phyloP scores from a whole-genome alignment of 2,888 invertebrate genomes.

The Harpalus rubripes region DNA sequence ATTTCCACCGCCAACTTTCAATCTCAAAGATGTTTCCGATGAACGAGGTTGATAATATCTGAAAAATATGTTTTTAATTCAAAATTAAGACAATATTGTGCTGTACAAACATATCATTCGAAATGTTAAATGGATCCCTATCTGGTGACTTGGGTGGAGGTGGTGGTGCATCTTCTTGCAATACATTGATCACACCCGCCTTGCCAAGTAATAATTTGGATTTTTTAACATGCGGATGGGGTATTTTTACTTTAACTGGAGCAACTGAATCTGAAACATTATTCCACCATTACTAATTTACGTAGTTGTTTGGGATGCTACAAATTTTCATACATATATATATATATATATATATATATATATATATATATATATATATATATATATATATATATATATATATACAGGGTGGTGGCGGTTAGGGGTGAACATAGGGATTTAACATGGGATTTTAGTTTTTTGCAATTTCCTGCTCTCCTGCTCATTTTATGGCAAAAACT shows the following conservation, averaged over 20 bases:
- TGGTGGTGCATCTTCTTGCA: slow-evolving; percentile 95
- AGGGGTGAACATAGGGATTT: too few relatives aligned
- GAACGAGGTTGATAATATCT: slow-evolving; percentile 96
- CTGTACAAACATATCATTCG: slow-evolving; percentile 93
- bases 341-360: too few relatives aligned
- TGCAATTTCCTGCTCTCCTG: too few relatives aligned
- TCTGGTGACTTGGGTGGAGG: slow-evolving; percentile 94
- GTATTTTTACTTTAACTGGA: slow-evolving; percentile 93
- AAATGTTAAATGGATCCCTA: slow-evolving; percentile 98
- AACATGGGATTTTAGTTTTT: too few relatives aligned
- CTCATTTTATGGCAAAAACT: too few relatives aligned
- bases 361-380: too few relatives aligned
- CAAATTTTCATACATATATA: too few relatives aligned
- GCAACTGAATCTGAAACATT: slow-evolving; percentile 82
- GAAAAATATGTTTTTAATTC: slow-evolving; percentile 70
- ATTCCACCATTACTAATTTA: not conserved
- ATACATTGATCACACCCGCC: slow-evolving; percentile 96
- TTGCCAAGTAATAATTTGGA: slow-evolving; percentile 95
- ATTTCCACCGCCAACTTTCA: slow-evolving; percentile 94
- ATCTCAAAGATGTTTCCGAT: slow-evolving; percentile 87
- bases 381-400: too few relatives aligned
- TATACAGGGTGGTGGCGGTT: too few relatives aligned
- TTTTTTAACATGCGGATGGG: slow-evolving; percentile 95
- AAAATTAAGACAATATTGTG: slow-evolving; percentile 47
- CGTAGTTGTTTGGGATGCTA: not conserved